phyloP scores from a whole-genome alignment of 64 coral and sea anemone species.

The Stichodactyla helianthus region DNA sequence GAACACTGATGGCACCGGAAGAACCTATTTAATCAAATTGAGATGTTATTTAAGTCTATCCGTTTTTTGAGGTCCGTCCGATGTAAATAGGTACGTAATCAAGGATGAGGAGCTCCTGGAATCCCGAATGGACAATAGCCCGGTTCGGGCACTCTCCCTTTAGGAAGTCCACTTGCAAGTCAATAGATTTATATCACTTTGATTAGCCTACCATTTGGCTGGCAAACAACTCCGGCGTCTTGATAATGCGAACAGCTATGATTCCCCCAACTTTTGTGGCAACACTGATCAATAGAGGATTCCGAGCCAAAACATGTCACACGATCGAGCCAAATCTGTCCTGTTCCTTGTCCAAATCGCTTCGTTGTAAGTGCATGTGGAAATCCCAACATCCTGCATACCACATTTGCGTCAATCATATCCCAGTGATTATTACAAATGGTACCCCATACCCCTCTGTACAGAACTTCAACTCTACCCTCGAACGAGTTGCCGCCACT shows the following conservation, averaged over 20 bases:
- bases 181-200: background rate
- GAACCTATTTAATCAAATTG: background rate
- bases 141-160: too few relatives aligned
- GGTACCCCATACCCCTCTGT: background rate
- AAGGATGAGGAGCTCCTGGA: too few relatives aligned
- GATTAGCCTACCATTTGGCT: background rate
- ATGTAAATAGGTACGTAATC: background rate
- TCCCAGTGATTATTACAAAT: background rate
- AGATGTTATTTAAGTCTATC: background rate
- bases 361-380: background rate
- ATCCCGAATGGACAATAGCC: too few relatives aligned
- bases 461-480: background rate
- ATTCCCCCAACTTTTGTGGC: background rate
- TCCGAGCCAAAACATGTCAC: background rate
- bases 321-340: slow-evolving; percentile 5
- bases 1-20: background rate
- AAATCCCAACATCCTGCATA: background rate
- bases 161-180: background rate
- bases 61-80: background rate
- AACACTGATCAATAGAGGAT: background rate
- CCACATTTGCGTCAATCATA: background rate
- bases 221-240: slow-evolving; percentile 7
- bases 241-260: background rate
- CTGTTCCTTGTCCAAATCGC: background rate
- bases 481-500: background rate